Evolutionary conservation across 2,888 invertebrate genomes (phyloP).

Genomic region (Drosophila nr. medialis): DNA sequence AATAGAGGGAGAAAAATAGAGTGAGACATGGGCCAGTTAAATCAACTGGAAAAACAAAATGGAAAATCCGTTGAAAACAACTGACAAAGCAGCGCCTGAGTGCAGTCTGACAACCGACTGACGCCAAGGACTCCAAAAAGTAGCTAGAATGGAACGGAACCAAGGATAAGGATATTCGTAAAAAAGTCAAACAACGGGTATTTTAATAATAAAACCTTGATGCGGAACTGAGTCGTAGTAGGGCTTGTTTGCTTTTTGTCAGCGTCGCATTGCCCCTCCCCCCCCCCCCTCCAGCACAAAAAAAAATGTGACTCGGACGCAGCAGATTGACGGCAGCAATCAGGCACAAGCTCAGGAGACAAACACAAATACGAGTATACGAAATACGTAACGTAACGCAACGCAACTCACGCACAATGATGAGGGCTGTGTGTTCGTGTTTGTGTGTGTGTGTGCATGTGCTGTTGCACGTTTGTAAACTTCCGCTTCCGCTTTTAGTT

Average conservation of each 20-base stretch:
- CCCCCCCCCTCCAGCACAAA: background rate
- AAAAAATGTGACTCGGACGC: constrained; percentile 19
- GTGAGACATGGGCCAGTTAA: constrained; percentile 17
- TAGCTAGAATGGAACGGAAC: background rate
- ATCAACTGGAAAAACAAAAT: constrained; percentile 37
- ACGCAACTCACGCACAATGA: constrained; percentile 59
- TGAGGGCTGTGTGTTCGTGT: constrained; percentile 5
- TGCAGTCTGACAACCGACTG: constrained; percentile 54
- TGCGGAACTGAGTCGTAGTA: constrained; percentile 11
- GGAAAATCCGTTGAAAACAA: constrained; percentile 40
- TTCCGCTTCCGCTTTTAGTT: constrained; percentile 79
- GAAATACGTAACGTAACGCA: constrained; percentile 5
- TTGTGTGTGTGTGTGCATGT: constrained; percentile 13
- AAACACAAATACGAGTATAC: constrained; percentile 23
- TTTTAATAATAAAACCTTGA: constrained; percentile 45
- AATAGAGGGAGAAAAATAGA: background rate
- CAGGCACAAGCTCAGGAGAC: constrained; percentile 14
- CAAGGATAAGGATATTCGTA: background rate
- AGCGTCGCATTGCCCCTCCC: background rate
- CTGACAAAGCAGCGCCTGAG: constrained; percentile 27
- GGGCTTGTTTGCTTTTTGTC: constrained; percentile 29
- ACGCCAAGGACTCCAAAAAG: constrained; percentile 29
- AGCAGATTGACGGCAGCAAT: constrained; percentile 51
- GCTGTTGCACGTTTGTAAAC: constrained; percentile 66
- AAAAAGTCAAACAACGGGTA: constrained; percentile 44